Base-by-base conservation (phyloP, 2,797 vertebrate genomes). In the Protonibea diacanthus region DNA sequence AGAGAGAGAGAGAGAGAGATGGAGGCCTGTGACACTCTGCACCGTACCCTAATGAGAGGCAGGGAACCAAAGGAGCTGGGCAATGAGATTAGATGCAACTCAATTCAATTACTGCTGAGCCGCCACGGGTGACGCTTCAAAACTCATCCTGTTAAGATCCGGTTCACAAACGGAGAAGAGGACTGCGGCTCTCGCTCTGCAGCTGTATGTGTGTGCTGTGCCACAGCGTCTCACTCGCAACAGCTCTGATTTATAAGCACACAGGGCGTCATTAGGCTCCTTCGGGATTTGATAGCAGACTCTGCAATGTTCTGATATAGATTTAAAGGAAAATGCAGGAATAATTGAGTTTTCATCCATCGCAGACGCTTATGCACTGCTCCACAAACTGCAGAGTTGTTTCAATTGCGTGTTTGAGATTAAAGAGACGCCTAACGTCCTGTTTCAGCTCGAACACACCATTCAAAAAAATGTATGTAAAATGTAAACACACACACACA, bases 21-120 rank as follows among this genome's bases (percentile, higher is more conserved):
- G 40, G 82, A 83, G 80, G 83, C 73, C 85, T 76, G 62, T 86
- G 89, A 92, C 89, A 90, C 91, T 89, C 85, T 77, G 82, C 87
- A 74, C 80, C 53, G 23, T 87, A 85, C 85, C 87, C 92, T 92
- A 93, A 93, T 92, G 90, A 94, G 92, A 93, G 86, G 74, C 88
- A 91, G 86, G 82, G 86, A 92, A 90, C 89, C 87, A 90, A 92
- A 93, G 73, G 88, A 91, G 83, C 87, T 79, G 88, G 90, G 88
- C 92, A 94, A 94, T 91, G 84, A 95, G 95, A 95, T 96, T 95
- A 95, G 94, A 95, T 94, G 93, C 94, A 94, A 94, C 91, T 94
- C 91, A 94, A 96, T 95, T 94, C 93, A 95, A 95, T 95, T 95
- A 95, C 88, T 78, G 86, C 92, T 89, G 91, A 94, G 91, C 92